Evolutionary conservation across 1,140 invertebrate species (phyloP), one percentile per base, ranked within the genome.

Genomic region (Achatina immaculata): DNA sequence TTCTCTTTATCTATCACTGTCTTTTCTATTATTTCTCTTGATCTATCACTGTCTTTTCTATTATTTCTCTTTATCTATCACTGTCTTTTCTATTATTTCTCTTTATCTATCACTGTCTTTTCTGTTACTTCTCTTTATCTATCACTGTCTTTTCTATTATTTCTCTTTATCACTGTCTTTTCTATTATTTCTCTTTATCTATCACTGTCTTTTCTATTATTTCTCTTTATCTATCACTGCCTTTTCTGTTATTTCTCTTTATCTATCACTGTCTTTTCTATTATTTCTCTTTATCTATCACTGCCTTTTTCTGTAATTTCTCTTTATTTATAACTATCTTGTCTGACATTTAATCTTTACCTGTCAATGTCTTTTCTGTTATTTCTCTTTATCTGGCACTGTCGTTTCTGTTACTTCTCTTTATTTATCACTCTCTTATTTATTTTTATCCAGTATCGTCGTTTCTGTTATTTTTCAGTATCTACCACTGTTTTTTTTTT

Each of bases 41-140:
- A n/a, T 62, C 58, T 62, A n/a, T 62, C 58, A 2, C 58, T 62
- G 2, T 62, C 58, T 62, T 48, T 19, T 48, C 28, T 62, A n/a
- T 62, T 38, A 9, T 31, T 71, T 38, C 68, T 71, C 68, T 71
- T 38, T 71, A 24, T 43, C 42, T 43, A 6, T 71, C 68, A 40
- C 68, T 40, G 24, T 40, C 68, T 3, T 68, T 3, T 11, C 66
- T 34, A 4, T 68, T 31, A 14, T 68, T 4, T 34, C 28, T 68
- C 66, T 34, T 3, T 68, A 11, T 68, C 4, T 68, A 6, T 36
- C 66, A 31, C 28, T 11, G 3, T 68, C 4, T 55, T 58, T 24
- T 58, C 55, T 58, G 11, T 58, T 24, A 19, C 55, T 58, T 58
- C 55, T 58, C 55, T 58, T 24, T 58, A 11, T 58, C 55, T 58